A percentile compares a stretch with the other conserved stretches of the same genome.
Conservation (phyloP, 2,888 invertebrate species). For the Clivina fossor region DNA sequence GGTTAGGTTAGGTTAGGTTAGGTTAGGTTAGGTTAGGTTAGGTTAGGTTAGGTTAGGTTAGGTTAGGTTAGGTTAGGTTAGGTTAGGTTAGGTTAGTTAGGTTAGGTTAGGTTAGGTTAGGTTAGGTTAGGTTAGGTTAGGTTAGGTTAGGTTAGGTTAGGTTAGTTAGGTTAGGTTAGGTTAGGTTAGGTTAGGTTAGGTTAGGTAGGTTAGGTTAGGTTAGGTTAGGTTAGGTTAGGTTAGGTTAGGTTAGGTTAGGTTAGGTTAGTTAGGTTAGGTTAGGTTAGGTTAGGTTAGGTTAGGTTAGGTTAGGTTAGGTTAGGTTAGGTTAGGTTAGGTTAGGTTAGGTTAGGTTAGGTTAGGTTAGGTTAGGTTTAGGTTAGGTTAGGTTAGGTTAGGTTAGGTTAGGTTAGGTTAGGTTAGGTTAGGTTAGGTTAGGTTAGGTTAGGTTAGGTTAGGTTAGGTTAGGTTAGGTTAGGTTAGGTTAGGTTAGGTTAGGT, state of each 20-base stretch:
- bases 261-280: conserved; percentile 36
- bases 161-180: conserved; percentile 27
- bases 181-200: conserved; percentile 28
- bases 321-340: conserved; percentile 33
- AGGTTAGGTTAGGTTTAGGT: conserved; percentile 24
- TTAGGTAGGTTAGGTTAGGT: too few relatives aligned
- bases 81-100: conserved; percentile 17
- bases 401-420: conserved; percentile 32
- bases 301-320: conserved; percentile 34
- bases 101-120: conserved; percentile 17
- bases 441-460: conserved; percentile 35
- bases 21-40: conserved; percentile 17
- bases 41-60: conserved; percentile 17
- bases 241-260: conserved; percentile 17
- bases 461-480: conserved; percentile 32
- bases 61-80: conserved; percentile 17
- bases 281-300: conserved; percentile 36
- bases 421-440: conserved; percentile 32
- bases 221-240: conserved; percentile 17
- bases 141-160: conserved; percentile 17
- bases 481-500: conserved; percentile 26
- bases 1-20: conserved; percentile 17
- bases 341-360: conserved; percentile 27
- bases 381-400: too few relatives aligned
- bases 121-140: conserved; percentile 17